Conservation (phyloP, 2,888 invertebrate genomes). For the Pyrochroa serraticornis region DNA sequence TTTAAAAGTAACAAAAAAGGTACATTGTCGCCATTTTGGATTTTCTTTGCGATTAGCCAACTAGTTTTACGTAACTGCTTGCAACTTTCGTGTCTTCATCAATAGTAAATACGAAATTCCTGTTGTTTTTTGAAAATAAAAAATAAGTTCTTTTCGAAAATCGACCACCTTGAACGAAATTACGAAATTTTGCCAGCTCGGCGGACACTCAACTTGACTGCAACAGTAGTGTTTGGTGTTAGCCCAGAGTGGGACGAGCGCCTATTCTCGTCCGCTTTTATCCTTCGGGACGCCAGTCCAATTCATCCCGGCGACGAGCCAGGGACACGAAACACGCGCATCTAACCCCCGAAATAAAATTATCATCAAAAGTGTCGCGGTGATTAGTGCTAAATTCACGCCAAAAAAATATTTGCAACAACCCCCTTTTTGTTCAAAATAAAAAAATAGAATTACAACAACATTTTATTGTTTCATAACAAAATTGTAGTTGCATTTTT, state of each 20-base stretch:
- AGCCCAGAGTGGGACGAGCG: slow-evolving; percentile 20
- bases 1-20: too few relatives aligned
- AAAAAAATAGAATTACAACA: too few relatives aligned
- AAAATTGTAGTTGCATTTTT: slow-evolving; percentile 4
- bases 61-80: too few relatives aligned
- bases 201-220: slow-evolving; percentile 23
- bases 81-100: too few relatives aligned
- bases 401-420: not conserved
- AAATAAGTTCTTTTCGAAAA: too few relatives aligned
- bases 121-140: too few relatives aligned
- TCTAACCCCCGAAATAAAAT: too few relatives aligned
- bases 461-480: slow-evolving; percentile 6
- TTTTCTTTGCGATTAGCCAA: too few relatives aligned
- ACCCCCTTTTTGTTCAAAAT: too few relatives aligned
- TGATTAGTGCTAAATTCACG: not conserved
- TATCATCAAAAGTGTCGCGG: not conserved
- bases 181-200: slow-evolving; percentile 10
- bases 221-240: not conserved
- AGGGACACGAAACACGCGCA: not conserved
- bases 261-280: slow-evolving; percentile 30
- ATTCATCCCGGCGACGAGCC: slow-evolving; percentile 7
- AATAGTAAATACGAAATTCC: too few relatives aligned
- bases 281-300: slow-evolving; percentile 31
- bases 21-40: too few relatives aligned
- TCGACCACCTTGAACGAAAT: not conserved